Evolutionary conservation across 2,113 vertebrate genomes (phyloP), one percentile per base, ranked within the genome.

Genomic region (Lophura nycthemera): DNA sequence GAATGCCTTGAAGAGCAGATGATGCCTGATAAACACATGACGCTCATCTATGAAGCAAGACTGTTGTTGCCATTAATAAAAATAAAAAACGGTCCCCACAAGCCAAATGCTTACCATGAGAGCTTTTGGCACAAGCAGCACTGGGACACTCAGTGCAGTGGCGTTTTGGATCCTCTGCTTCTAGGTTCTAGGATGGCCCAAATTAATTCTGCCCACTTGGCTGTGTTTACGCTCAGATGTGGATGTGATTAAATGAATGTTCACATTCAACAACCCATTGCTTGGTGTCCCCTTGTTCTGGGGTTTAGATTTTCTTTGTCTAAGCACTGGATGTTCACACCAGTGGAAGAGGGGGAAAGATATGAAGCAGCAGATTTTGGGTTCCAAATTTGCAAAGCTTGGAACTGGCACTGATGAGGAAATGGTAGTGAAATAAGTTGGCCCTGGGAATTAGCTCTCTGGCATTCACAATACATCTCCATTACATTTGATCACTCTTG

Each of bases 101-200:
- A 54, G 40, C n/a, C 85, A 72, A 43, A 19, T 8, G 17, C 52
- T 81, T 74, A 8, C 1, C 25, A 61, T 5, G 10, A 47, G 42
- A 61, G 7, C 5, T 54, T 94, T 81, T 83, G 70, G 38, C 57
- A 60, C 32, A 67, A 83, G 27, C 3, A 3, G 29, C 0, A 34
- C 20, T 84, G 38, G 20, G 32, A 69, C 13, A 2, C 21, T 4
- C 0, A 0, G 17, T 11, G 4, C 1, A 0, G 17, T 4, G 13
- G 10, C 15, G n/a, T 40, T 92, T 92, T 64, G 13, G 27, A 29
- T 92, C 38, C 34, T 75, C 14, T 1, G 0, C 32, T 91, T 70
- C 72, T 45, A 50, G 47, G 59, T 13, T 13, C 22, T 20, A 56
- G 29, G 47, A 92, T 19, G 74, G 13, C n/a, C 22, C 72, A 34